Base-by-base conservation (phyloP, 2,113 vertebrate species). In the Rallus limicola region DNA sequence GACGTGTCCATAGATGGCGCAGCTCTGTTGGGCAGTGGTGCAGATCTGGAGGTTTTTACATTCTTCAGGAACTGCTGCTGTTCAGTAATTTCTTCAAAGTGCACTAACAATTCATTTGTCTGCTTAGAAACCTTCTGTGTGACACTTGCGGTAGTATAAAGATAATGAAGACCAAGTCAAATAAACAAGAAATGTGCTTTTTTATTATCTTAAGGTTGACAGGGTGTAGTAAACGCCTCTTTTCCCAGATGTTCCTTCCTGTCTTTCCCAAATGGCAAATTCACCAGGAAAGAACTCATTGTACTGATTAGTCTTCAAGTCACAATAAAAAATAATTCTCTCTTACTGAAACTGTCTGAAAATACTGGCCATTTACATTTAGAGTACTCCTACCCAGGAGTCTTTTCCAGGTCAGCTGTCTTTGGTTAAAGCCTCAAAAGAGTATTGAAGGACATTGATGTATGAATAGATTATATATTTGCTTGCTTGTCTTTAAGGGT, bases 141-240 rank as follows among this genome's bases (percentile, higher is more conserved):
- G 90, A 93, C 91, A 94, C 84, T 92, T 86, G 75, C 69, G 93
- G 89, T 34, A 60, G 48, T 91, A 93, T 96, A 88, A 90, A 97
- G 94, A 95, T 97, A 95, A 92, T 88, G 88, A 95, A 92, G 90
- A 91, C 79, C 90, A 95, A 97, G 90, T 97, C 52, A 97, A 93
- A 95, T 88, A 95, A 96, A 94, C 86, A 93, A 91, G 62, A 48
- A 90, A 90, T 89, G 83, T 82, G 60, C 77, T 79, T 59, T 59
- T 80, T 88, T 79, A 94, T 74, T 72, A 95, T 93, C 95, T 89
- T 92, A 94, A 94, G 80, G 83, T 88, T 91, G 86, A 94, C 85
- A 76, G 91, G 86, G 82, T 92, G 38, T 87, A 78, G 56, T 90
- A 53, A 79, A 93, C 68, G 48, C 89, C 88, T 93, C 64, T 75